Base-by-base conservation (phyloP, 2,888 invertebrate species). In the Seira sanloemensis region DNA sequence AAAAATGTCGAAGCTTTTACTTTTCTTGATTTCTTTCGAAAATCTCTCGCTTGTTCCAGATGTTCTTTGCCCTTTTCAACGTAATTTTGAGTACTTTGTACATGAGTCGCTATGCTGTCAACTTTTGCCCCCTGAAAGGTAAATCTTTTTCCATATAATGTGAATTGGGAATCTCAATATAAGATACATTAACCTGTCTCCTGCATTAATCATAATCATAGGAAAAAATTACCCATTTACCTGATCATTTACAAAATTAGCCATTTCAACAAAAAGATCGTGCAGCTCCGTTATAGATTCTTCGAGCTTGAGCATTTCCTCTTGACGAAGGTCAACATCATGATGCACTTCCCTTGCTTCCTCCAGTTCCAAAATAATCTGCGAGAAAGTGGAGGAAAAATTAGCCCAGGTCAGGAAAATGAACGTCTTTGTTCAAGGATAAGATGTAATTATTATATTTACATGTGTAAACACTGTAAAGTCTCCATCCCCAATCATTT, bases 181-280 rank as follows among this genome's bases (percentile, higher is more conserved):
- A 68, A 24, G 1, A 54, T 27, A n/a, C 7, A 46, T 21, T 24
- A 50, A 50, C 16, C 4, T 4, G 12, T 37, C 5, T 4, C 4
- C 4, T 37, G 12, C 37, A 37, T 50, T 50, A n/a, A n/a, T 50
- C 54, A 73, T 12, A 66, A 16, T 19, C 21, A 66, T 25, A 66
- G 23, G n/a, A n/a, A 24, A 24, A 21, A 66, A n/a, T 62, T 62
- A 18, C 23, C 76, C 71, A 77, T 90, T 90, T 93, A 96, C 96
- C 95, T 97, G 97, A 94, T 97, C 98, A 93, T 99, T 99, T 91
- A 99, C 99, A 91, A 99, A 94, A 98, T 99, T 98, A 90, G 99
- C 99, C 99, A 99, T 99, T 93, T 99, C 99, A 98, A 99, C 98
- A 93, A 99, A 99, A 99, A 99, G 99, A 93, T 99, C 99, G 93